Evolutionary conservation across 2,888 invertebrate genomes (phyloP), one percentile per base, ranked within the genome.

Genomic region (Xanthia togata): DNA sequence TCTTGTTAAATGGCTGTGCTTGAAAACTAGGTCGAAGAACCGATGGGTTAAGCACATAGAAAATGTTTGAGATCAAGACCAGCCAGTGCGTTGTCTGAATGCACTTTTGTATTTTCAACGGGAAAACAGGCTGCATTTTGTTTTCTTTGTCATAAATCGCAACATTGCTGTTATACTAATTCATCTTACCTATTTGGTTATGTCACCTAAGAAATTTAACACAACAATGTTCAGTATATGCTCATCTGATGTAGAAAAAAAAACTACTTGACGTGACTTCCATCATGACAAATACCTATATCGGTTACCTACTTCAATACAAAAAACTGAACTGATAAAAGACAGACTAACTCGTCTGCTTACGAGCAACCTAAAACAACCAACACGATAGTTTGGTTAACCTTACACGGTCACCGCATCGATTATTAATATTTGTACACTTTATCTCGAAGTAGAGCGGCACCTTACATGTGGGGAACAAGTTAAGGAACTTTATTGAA

Each of bases 351-450:
- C 41, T 59, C 1, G 38, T 78, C 57, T 76, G 20, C 53, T 63
- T 60, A 71, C 64, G 62, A 64, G 44, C 53, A 68, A 79, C 71
- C 69, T 57, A 83, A 85, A 85, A 83, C 65, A 74, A 60, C 81
- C 53, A 41, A 69, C 23, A 73, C 12, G 55, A 62, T 14, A 55
- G 47, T 79, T 83, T 68, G 62, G 79, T 63, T 69, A 73, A 79
- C 76, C 86, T 65, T 76, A 83, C 77, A 87, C 69, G 84, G 79
- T 78, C 75, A 69, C 70, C n/a, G 63, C 50, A 88, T 81, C 71
- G 72, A 79, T 88, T 79, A 86, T 73, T 79, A 74, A 86, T 86
- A 88, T 88, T 86, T 88, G 79, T 84, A 38, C 35, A 73, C 57
- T 76, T 86, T 88, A 86, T 87, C 88, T 79, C 35, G 47, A 75